A percentile compares a stretch with the other conserved stretches of the same genome.
Evolutionary conservation across 1,140 invertebrate species (phyloP).

Genomic region (Drosophila truncata): DNA sequence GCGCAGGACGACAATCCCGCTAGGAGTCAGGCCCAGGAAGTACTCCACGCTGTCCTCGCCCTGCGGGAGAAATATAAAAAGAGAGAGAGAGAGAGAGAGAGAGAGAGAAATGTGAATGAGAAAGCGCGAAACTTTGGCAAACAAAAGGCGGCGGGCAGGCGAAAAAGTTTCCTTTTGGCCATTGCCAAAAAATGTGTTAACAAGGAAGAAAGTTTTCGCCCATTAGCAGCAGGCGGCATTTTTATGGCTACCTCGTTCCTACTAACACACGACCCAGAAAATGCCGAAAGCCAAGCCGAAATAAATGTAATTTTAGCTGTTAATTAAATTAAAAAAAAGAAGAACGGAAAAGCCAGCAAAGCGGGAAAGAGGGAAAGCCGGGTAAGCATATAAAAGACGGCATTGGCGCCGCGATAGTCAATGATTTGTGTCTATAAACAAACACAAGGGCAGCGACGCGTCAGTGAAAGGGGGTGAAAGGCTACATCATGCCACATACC

Average conservation of each 20-base stretch:
- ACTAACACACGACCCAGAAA: slow-evolving; percentile 16
- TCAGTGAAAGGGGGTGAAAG: slow-evolving; percentile 24
- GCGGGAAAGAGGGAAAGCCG: neutral
- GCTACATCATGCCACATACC: slow-evolving; percentile 56
- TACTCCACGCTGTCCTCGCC: slow-evolving; percentile 99
- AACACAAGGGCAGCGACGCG: slow-evolving; percentile 54
- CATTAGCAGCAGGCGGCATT: slow-evolving; percentile 74
- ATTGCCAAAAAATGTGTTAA: slow-evolving; percentile 73
- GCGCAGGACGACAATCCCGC: slow-evolving; percentile 97
- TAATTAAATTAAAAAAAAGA: slow-evolving; percentile 79
- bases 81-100: slow-evolving; percentile 29
- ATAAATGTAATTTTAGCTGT: slow-evolving; percentile 77
- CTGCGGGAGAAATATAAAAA: slow-evolving; percentile 87
- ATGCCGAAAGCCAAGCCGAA: slow-evolving; percentile 38
- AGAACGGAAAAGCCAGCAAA: neutral
- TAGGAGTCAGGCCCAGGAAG: slow-evolving; percentile 98
- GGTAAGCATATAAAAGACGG: slow-evolving; percentile 24
- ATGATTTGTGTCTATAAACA: slow-evolving; percentile 83
- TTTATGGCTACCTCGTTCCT: slow-evolving; percentile 57
- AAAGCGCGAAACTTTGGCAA: slow-evolving; percentile 50
- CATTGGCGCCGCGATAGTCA: slow-evolving; percentile 76
- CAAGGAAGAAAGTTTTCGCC: slow-evolving; percentile 70
- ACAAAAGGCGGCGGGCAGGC: slow-evolving; percentile 43
- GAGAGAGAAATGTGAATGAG: slow-evolving; percentile 62
- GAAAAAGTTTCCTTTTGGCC: slow-evolving; percentile 64